These are phyloP conservation scores for Glandiceps talaboti DNA, from an alignment of 53 echinoderm and acorn worm genomes.

Conservation along the genomic window DNA sequence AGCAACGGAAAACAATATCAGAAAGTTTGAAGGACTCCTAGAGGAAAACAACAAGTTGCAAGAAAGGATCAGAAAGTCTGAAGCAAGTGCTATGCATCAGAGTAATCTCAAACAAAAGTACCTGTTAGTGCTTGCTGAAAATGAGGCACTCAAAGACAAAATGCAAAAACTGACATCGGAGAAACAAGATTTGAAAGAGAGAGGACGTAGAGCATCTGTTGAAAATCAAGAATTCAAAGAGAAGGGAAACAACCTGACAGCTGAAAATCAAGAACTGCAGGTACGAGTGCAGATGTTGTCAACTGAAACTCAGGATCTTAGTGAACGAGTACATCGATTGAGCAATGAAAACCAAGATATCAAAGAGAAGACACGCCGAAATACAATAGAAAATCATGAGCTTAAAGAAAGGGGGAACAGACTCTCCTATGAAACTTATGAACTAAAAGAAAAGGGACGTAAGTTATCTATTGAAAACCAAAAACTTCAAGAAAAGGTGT, in stretches of 20 bases:
- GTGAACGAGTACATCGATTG: too few relatives aligned
- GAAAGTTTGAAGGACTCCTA: conserved; percentile 29
- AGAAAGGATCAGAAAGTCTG: conserved; percentile 19
- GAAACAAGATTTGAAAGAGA: conserved; percentile 65
- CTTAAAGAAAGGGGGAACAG: too few relatives aligned
- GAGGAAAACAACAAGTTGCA: conserved; percentile 50
- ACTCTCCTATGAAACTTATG: not conserved
- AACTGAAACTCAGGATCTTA: too few relatives aligned
- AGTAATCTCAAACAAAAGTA: conserved; percentile 28
- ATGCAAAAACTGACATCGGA: conserved; percentile 25
- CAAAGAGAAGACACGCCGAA: not conserved
- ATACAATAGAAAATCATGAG: too few relatives aligned
- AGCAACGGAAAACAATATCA: conserved; percentile 29
- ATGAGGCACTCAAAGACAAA: conserved; percentile 58
- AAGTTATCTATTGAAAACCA: too few relatives aligned
- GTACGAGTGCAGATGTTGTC: too few relatives aligned
- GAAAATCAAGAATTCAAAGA: too few relatives aligned
- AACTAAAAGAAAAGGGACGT: not conserved
- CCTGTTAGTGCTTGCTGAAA: conserved; percentile 51
- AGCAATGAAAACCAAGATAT: too few relatives aligned
- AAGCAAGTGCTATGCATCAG: conserved; percentile 1
- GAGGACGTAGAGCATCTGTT: too few relatives aligned
- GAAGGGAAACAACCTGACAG: too few relatives aligned
- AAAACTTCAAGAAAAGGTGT: too few relatives aligned
- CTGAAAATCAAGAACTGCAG: too few relatives aligned